Conservation (phyloP, 2,113 vertebrate genomes). For the Tyrannus savana region DNA sequence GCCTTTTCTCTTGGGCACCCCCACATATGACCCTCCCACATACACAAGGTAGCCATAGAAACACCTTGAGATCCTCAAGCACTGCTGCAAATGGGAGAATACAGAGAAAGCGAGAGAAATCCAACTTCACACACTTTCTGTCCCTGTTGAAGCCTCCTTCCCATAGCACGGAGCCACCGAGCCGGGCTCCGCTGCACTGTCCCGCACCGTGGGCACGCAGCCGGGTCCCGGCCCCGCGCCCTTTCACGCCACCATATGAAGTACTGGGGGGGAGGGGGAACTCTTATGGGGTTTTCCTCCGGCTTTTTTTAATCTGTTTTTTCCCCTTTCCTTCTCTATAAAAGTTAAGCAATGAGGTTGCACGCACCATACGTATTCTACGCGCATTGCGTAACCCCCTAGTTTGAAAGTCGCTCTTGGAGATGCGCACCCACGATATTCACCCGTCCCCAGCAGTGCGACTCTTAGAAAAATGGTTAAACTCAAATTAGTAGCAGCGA, state of each 20-base stretch:
- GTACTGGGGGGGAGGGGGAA: background rate
- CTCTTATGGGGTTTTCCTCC: background rate
- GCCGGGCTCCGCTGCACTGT: background rate
- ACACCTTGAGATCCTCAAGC: conserved; percentile 87
- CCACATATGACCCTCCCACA: conserved; percentile 88
- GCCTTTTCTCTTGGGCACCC: conserved; percentile 93
- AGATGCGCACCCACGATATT: background rate
- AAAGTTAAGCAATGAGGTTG: background rate
- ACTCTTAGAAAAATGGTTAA: background rate
- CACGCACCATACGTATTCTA: background rate
- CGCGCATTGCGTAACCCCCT: background rate
- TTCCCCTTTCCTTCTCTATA: background rate
- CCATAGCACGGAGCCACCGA: background rate
- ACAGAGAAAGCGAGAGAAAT: conserved; percentile 26
- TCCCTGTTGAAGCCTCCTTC: background rate
- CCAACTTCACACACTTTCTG: conserved; percentile 45
- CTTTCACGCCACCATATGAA: background rate
- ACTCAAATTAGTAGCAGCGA: background rate
- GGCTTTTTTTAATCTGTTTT: fast-evolving
- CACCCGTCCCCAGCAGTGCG: background rate
- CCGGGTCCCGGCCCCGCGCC: background rate
- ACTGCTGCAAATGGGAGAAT: conserved; percentile 68
- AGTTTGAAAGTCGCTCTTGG: background rate
- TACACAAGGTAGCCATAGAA: conserved; percentile 94
- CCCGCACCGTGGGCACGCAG: background rate